Conservation (phyloP, 1,140 invertebrate genomes). For the Geopemphigus sp. region DNA sequence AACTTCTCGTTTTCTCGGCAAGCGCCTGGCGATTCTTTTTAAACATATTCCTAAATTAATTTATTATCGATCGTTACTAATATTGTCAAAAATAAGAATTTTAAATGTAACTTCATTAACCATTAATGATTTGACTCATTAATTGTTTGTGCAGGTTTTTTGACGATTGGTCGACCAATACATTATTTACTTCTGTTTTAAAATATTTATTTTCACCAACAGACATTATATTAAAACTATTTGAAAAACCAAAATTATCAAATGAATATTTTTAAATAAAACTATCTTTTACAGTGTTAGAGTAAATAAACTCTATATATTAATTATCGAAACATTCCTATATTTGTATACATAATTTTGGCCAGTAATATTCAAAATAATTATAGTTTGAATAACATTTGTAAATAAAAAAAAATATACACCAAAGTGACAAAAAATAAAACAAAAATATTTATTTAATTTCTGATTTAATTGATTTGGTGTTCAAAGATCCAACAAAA, state of each 20-base stretch:
- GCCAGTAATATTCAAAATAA: neutral
- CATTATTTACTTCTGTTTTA: neutral
- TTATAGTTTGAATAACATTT: too few species aligned
- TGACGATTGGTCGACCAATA: neutral
- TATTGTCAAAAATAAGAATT: neutral
- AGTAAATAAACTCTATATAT: too few species aligned
- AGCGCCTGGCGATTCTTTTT: neutral
- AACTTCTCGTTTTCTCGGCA: neutral
- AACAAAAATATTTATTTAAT: too few species aligned
- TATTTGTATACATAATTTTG: neutral
- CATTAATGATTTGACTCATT: slow-evolving; percentile 24
- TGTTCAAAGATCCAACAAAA: too few species aligned
- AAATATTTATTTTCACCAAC: neutral
- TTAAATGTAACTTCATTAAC: neutral
- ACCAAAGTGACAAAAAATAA: too few species aligned
- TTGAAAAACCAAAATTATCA: too few species aligned
- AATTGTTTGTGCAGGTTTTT: neutral
- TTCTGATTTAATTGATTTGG: too few species aligned
- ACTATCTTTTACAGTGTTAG: too few species aligned
- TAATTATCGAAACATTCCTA: too few species aligned
- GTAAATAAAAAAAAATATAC: too few species aligned
- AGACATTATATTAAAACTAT: neutral
- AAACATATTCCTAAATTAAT: neutral
- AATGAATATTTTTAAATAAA: too few species aligned
- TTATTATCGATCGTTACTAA: neutral